Evolutionary conservation across 2,888 invertebrate genomes (phyloP), one percentile per base, ranked within the genome.

Genomic region (Ectemnius continuus): DNA sequence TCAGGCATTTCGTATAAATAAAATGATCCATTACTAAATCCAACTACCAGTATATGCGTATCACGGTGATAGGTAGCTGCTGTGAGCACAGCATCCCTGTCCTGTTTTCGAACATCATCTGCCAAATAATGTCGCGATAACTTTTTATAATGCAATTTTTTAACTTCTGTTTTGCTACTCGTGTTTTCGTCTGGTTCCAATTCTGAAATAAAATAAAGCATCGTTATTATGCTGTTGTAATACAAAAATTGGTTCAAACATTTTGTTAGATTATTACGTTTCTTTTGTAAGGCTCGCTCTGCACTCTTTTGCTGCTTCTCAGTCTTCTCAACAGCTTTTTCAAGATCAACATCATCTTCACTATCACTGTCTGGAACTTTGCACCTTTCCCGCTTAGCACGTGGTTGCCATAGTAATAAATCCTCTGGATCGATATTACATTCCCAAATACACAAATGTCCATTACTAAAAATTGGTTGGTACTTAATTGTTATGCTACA

Each of bases 1-100:
- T 97, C 97, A 0, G 99, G 99, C 92, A 99, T 93, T 91, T 99
- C 98, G 88, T 99, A 97, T 0, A 99, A 93, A 88, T 96, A 96
- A 92, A 99, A 99, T 28, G 95, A 93, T 1, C 99, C 99, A 79
- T 94, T 96, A 16, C 95, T 95, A 90, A 97, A 99, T 6, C 98
- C 99, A 47, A 96, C 95, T 0, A 99, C 96, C 67, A 99, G 92
- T 79, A 99, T 93, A 88, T 95, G 95, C 0, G 94, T 94, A 1
- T 93, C 92, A 80, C 94, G 94, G 89, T 98, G 97, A 91, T 97
- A 99, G 60, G 96, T 95, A 0, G 96, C 95, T 0, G 97, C 94
- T 0, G 97, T 96, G 0, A 99, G 91, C 67, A 92, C 91, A 0
- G 95, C 94, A 77, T 94, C 92, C 59, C 91, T 92, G 80, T 94